These are phyloP conservation scores for Eupleurogrammus muticus DNA, from an alignment of 2,797 vertebrate species.

Conservation along the genomic window DNA sequence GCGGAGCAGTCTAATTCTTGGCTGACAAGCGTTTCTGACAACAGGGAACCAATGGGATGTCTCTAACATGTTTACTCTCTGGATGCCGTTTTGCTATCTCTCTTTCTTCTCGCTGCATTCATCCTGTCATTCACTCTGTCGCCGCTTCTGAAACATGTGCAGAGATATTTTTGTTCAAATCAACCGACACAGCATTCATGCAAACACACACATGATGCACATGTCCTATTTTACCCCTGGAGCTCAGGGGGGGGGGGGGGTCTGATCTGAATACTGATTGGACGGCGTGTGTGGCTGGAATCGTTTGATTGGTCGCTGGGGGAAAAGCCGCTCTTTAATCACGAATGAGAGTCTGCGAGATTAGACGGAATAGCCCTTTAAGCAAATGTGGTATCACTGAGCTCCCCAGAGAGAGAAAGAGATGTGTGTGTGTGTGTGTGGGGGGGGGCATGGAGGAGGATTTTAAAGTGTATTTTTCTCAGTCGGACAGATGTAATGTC, in stretches of 20 bases:
- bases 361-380: slow-evolving; percentile 72
- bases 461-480: slow-evolving; percentile 46
- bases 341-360: slow-evolving; percentile 71
- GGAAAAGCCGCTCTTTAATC: slow-evolving; percentile 68
- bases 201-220: slow-evolving; percentile 30
- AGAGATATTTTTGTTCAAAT: slow-evolving; percentile 53
- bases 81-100: slow-evolving; percentile 41
- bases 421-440: slow-evolving; percentile 9
- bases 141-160: slow-evolving; percentile 35
- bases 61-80: slow-evolving; percentile 70
- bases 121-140: slow-evolving; percentile 13
- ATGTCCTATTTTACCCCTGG: slow-evolving; percentile 31
- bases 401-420: slow-evolving; percentile 53
- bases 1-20: slow-evolving; percentile 80
- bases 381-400: slow-evolving; percentile 67
- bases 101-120: slow-evolving; percentile 26
- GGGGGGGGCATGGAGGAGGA: slow-evolving; percentile 46
- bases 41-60: slow-evolving; percentile 73
- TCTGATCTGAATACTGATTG: slow-evolving; percentile 64
- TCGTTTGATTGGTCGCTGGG: slow-evolving; percentile 63
- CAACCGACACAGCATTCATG: slow-evolving; percentile 21
- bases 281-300: slow-evolving; percentile 44
- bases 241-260: slow-evolving; percentile 40
- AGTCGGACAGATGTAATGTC: slow-evolving; percentile 44
- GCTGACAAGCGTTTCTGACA: slow-evolving; percentile 79